Evolutionary conservation across 2,113 vertebrate genomes (phyloP), one percentile per base, ranked within the genome.

Genomic region (Arizona elegans): DNA sequence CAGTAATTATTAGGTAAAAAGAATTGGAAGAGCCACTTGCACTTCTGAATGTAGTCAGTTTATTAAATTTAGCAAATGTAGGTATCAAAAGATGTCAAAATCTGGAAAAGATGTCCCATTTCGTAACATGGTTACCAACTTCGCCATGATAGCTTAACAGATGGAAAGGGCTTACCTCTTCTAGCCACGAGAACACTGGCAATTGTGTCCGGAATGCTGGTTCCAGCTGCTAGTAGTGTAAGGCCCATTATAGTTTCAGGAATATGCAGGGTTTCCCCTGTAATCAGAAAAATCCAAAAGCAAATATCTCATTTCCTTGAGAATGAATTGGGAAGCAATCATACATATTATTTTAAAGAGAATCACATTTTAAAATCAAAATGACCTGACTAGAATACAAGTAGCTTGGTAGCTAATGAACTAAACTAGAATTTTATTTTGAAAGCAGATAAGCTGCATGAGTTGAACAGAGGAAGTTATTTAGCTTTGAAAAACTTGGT

Each of bases 221-320:
- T 99, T 94, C 99, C 99, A 95, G 98, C 99, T 93, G 99, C 99
- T 21, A 99, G 96, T 93, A 99, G 95, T 8, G 99, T 99, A 90
- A 99, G 99, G 53, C 99, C 99, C 99, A 99, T 99, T 47, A 99
- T 97, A 21, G 99, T 99, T 56, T 99, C 99, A 33, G 99, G 99
- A 92, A 99, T 98, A 91, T 96, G 97, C 59, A 99, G 96, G 0
- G 99, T 99, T 97, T 99, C 99, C 50, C 99, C 99, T 99, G 96
- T 55, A 97, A 93, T 26, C 23, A 29, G 95, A 38, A 87, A 87
- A 87, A 19, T 21, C 75, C 52, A 81, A 47, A 24, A 50, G 17
- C 38, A 85, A 24, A 29, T 21, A 7, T 43, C 17, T 21, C 94
- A 21, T 88, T 86, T 26, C 0, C 92, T 96, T 86, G 94, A 62